phyloP scores from a whole-genome alignment of 2,888 invertebrate genomes.

The Sceliomorpha sp. region DNA sequence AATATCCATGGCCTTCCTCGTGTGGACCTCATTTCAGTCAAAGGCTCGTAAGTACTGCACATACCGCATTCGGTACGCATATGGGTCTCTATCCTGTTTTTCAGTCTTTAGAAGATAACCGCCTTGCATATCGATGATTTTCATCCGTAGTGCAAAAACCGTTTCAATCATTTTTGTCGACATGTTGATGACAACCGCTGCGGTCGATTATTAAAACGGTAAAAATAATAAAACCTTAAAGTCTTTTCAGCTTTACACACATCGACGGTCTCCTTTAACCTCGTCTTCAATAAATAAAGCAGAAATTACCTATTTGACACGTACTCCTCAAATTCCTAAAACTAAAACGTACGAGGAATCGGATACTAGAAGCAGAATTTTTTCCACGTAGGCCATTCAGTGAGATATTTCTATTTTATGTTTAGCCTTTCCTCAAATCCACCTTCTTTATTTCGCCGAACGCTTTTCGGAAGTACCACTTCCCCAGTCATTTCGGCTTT shows the following conservation, averaged over 20 bases:
- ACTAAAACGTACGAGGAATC: no score
- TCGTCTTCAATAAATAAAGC: no score
- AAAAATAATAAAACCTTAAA: no score
- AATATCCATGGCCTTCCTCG: constrained; percentile 27
- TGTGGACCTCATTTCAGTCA: constrained; percentile 33
- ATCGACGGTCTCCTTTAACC: no score
- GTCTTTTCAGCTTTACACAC: no score
- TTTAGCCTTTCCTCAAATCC: constrained; percentile 19
- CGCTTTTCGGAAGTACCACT: constrained; percentile 6
- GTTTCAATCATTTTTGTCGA: no score
- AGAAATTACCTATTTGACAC: no score
- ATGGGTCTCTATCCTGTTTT: constrained; percentile 15
- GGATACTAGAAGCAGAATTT: no score
- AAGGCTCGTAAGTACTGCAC: constrained; percentile 23
- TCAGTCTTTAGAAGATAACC: constrained; percentile 6
- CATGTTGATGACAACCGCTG: no score
- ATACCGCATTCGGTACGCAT: constrained; percentile 24
- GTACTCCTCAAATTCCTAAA: no score
- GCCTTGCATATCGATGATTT: background rate
- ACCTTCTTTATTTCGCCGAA: constrained; percentile 8
- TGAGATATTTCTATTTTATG: constrained; percentile 7
- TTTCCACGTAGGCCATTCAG: constrained; percentile 7
- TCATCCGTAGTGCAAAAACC: constrained; percentile 19
- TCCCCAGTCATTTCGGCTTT: constrained; percentile 12
- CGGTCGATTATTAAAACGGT: no score